Evolutionary conservation across 1,140 invertebrate genomes (phyloP).

Genomic region (Trachymyrmex cornetzi): DNA sequence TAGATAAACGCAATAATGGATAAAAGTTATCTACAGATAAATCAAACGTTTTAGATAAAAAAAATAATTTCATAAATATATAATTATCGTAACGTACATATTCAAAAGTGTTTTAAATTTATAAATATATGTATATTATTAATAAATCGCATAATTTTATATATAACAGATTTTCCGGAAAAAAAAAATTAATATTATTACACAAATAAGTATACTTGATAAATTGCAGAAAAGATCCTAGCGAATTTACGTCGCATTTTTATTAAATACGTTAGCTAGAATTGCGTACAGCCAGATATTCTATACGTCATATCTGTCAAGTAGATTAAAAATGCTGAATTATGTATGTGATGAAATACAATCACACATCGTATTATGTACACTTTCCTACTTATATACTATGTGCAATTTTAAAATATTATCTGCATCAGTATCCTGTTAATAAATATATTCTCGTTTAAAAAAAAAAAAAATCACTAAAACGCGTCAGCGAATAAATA

Average conservation of each 20-base stretch:
- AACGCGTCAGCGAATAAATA: background rate
- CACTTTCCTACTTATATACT: background rate
- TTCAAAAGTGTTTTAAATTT: background rate
- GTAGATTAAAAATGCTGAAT: background rate
- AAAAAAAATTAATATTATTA: background rate
- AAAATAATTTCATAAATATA: background rate
- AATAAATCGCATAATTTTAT: background rate
- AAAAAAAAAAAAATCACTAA: background rate
- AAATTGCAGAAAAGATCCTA: background rate
- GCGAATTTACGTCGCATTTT: background rate
- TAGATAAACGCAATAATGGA: background rate
- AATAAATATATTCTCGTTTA: background rate
- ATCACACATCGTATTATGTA: background rate
- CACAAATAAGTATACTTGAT: background rate
- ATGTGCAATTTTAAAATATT: background rate
- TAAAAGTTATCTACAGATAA: background rate
- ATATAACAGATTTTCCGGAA: background rate
- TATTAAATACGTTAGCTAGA: background rate
- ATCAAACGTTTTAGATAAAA: background rate
- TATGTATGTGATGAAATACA: too few relatives aligned
- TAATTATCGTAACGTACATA: background rate
- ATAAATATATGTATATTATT: background rate
- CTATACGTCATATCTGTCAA: background rate
- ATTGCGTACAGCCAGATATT: background rate
- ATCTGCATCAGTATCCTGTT: background rate